Evolutionary conservation across 2,888 invertebrate species (phyloP).

Genomic region (Catonia carolina): DNA sequence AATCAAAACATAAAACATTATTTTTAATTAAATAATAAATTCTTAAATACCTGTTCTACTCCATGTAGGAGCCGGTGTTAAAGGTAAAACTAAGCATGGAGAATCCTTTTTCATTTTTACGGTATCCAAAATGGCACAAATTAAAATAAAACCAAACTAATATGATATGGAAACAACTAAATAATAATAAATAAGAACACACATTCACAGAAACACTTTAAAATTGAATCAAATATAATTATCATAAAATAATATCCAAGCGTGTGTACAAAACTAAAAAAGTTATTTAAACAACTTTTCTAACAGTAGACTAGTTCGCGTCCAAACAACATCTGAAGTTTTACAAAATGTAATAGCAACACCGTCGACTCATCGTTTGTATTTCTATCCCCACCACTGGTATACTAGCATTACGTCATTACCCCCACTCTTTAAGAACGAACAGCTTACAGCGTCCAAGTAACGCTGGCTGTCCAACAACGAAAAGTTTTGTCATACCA

Average conservation of each 20-base stretch:
- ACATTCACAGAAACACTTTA: constrained; percentile 2
- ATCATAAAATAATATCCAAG: too few relatives aligned
- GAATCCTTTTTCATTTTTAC: constrained; percentile 37
- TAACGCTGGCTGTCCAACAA: too few relatives aligned
- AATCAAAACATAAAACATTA: too few relatives aligned
- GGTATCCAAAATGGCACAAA: constrained; percentile 2
- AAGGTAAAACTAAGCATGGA: constrained; percentile 33
- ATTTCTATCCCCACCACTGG: too few relatives aligned
- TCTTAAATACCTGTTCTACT: constrained; percentile 33
- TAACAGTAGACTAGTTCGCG: neutral
- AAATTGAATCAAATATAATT: too few relatives aligned
- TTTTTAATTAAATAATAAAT: too few relatives aligned
- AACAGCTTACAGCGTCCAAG: too few relatives aligned
- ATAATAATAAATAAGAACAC: neutral
- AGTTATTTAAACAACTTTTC: too few relatives aligned
- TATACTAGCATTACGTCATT: too few relatives aligned
- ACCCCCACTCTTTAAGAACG: too few relatives aligned
- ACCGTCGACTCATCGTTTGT: neutral
- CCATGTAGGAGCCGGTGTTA: constrained; percentile 35
- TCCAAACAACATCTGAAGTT: neutral
- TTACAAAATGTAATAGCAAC: neutral
- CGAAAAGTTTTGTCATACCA: too few relatives aligned
- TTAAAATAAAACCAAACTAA: neutral
- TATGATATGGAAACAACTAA: neutral
- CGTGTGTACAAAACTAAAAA: too few relatives aligned